These are phyloP conservation scores for Typhlichthys eigenmanni DNA, from an alignment of 2,797 vertebrate species.

Conservation along the genomic window DNA sequence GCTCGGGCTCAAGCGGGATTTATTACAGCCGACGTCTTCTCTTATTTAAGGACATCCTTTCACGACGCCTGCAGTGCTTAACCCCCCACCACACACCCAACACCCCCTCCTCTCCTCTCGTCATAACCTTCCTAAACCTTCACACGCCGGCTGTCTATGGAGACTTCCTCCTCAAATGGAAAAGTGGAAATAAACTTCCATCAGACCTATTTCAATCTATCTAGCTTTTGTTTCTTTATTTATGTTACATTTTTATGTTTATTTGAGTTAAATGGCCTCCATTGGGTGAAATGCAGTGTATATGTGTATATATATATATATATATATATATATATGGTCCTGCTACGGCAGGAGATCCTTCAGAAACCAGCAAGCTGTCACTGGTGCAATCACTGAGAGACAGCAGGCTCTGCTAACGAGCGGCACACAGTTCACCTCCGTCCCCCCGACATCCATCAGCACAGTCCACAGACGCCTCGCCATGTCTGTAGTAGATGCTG, in stretches of 20 bases:
- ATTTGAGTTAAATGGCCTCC: background rate
- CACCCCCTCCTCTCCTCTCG: background rate
- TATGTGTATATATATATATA: too few species aligned
- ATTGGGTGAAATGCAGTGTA: conserved; percentile 14
- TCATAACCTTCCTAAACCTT: conserved; percentile 68
- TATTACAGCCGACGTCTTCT: conserved; percentile 63
- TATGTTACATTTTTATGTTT: too few species aligned
- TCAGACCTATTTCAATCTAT: conserved; percentile 46
- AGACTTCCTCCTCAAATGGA: conserved; percentile 40
- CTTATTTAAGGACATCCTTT: conserved; percentile 71
- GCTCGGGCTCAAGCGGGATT: conserved; percentile 68
- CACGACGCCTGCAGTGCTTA: conserved; percentile 49
- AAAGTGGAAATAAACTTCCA: conserved; percentile 56
- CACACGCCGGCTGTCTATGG: conserved; percentile 39
- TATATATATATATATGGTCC: background rate
- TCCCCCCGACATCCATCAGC: conserved; percentile 46
- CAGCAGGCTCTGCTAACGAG: conserved; percentile 45
- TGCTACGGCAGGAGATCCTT: conserved; percentile 23
- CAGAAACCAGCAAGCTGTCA: conserved; percentile 34
- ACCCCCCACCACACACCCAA: background rate
- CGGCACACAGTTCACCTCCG: conserved; percentile 23
- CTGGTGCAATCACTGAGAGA: conserved; percentile 31
- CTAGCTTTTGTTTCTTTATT: background rate
- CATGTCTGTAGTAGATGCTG: conserved; percentile 70
- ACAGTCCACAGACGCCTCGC: conserved; percentile 61